Percentiles rank a stretch among this genome's conserved stretches.
Conservation (phyloP, 2,888 invertebrate genomes). For the Eupithecia subfuscata region DNA sequence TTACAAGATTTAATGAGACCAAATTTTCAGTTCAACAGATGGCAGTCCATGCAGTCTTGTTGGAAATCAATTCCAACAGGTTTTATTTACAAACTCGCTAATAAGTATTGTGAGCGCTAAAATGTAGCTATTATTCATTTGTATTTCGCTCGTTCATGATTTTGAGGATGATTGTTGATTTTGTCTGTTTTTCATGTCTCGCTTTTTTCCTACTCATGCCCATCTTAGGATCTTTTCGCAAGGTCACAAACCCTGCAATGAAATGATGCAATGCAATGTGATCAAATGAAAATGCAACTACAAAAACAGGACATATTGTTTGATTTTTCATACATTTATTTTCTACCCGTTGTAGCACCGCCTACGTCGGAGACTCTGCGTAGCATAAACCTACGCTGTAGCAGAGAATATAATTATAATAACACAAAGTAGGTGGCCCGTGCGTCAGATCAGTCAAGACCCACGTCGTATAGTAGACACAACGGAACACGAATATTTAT, state of each 20-base stretch:
- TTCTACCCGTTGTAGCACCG: background rate
- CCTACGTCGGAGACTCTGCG: background rate
- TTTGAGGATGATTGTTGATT: background rate
- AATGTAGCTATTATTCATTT: constrained; percentile 22
- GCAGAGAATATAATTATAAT: background rate
- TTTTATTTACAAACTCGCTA: background rate
- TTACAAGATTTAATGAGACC: constrained; percentile 2
- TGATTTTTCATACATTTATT: background rate
- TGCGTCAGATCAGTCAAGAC: too few relatives aligned
- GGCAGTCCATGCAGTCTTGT: constrained; percentile 39
- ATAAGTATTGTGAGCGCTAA: constrained; percentile 24
- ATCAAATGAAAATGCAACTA: too few relatives aligned
- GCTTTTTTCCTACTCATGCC: background rate
- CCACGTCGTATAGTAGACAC: too few relatives aligned
- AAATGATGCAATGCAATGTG: background rate
- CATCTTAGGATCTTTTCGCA: background rate
- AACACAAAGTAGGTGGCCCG: too few relatives aligned
- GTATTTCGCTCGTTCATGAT: background rate
- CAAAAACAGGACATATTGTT: background rate
- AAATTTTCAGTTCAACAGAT: constrained; percentile 41
- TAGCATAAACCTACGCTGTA: background rate
- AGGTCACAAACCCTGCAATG: background rate
- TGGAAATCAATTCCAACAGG: constrained; percentile 26
- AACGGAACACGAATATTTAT: too few relatives aligned
- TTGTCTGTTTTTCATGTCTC: background rate